phyloP scores from a whole-genome alignment of 1,140 invertebrate species.

The Drosophila tsacasi region DNA sequence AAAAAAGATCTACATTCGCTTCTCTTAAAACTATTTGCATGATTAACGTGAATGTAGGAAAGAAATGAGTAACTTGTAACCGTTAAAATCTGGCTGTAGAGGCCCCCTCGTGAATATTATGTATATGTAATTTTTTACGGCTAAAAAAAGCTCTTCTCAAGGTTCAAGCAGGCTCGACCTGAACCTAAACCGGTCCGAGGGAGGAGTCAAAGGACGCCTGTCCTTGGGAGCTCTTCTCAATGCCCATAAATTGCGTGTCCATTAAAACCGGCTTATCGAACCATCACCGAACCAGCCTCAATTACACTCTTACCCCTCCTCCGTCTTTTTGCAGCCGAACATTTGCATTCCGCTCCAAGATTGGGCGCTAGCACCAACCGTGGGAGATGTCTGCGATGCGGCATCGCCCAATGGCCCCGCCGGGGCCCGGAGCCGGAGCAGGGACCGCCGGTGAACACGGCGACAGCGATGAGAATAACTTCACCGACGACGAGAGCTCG shows the following conservation, averaged over 20 bases:
- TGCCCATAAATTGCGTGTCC: conserved; percentile 48
- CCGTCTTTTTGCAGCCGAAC: conserved; percentile 52
- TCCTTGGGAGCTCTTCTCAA: conserved; percentile 55
- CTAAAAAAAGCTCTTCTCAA: conserved; percentile 10
- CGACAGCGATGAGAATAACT: conserved; percentile 91
- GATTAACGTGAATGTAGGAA: neutral
- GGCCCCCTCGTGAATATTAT: neutral
- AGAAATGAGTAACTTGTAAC: no score
- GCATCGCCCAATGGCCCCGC: conserved; percentile 87
- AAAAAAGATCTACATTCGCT: neutral
- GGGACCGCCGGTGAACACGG: conserved; percentile 82
- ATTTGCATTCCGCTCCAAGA: conserved; percentile 46
- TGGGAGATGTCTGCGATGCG: conserved; percentile 85
- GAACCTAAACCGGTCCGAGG: conserved; percentile 40
- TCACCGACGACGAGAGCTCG: conserved; percentile 93
- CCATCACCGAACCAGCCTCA: conserved; percentile 18
- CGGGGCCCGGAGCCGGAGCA: conserved; percentile 31
- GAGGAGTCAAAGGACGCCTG: conserved; percentile 63
- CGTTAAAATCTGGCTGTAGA: no score
- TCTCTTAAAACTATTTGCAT: neutral
- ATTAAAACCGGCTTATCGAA: conserved; percentile 64
- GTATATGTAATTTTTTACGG: neutral
- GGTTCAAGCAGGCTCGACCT: conserved; percentile 1
- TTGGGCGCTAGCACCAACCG: conserved; percentile 56
- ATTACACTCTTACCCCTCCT: conserved; percentile 54